Conservation (phyloP, 2,888 invertebrate genomes). For the Digitonthophagus gazella region DNA sequence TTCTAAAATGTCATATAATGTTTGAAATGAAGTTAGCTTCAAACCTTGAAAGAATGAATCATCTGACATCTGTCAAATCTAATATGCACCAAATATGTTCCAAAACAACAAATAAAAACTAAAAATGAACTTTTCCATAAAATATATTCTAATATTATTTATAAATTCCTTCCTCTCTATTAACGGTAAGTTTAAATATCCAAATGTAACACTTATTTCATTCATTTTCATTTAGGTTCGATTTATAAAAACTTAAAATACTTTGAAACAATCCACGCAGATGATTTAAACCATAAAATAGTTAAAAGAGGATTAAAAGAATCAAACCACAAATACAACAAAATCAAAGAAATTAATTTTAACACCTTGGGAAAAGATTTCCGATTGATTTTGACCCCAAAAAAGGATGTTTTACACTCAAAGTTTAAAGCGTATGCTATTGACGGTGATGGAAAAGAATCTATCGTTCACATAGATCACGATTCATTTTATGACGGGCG, state of each 20-base stretch:
- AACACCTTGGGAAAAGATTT: constrained; percentile 80
- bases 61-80: background rate
- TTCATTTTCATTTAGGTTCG: too few relatives aligned
- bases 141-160: background rate
- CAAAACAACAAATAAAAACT: too few relatives aligned
- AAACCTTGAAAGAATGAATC: background rate
- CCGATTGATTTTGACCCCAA: constrained; percentile 80
- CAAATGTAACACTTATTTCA: too few relatives aligned
- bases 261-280: constrained; percentile 76
- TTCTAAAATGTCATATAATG: too few relatives aligned
- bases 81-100: background rate
- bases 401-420: constrained; percentile 80
- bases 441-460: constrained; percentile 82
- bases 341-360: constrained; percentile 83
- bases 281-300: constrained; percentile 72
- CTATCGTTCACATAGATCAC: constrained; percentile 79
- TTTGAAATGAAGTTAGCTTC: too few relatives aligned
- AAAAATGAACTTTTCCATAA: background rate
- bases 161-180: background rate
- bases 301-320: constrained; percentile 80
- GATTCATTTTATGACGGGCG: constrained; percentile 84
- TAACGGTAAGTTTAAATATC: background rate
- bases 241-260: constrained; percentile 75
- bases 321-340: constrained; percentile 81
- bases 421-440: constrained; percentile 87